Conservation (phyloP, 2,113 vertebrate genomes). For the Coracopsis vasa region DNA sequence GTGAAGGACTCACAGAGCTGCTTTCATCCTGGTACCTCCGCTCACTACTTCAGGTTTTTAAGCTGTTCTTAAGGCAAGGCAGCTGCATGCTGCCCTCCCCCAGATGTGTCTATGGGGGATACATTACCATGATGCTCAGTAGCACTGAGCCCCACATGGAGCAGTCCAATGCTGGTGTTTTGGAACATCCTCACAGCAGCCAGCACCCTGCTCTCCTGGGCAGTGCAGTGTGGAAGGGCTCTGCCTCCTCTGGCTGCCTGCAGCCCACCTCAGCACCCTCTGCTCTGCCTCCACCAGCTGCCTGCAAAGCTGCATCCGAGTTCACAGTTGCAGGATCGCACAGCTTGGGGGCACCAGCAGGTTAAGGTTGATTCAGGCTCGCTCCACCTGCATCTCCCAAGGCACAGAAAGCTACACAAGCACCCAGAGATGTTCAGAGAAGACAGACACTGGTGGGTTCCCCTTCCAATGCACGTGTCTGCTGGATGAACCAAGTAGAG, state of each 20-base stretch:
- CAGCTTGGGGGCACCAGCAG: conserved; percentile 42
- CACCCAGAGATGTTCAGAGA: background rate
- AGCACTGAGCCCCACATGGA: rapidly evolving
- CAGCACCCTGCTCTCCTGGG: background rate
- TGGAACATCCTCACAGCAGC: background rate
- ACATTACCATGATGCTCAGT: background rate
- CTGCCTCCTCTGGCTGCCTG: background rate
- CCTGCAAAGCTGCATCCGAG: background rate
- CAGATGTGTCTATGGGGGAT: background rate
- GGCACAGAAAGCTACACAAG: background rate
- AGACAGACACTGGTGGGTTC: background rate
- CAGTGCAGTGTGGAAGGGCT: background rate
- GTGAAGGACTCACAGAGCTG: background rate
- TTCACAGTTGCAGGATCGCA: background rate
- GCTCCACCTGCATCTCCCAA: background rate
- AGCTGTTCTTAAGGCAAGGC: background rate
- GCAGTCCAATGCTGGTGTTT: background rate
- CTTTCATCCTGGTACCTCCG: background rate
- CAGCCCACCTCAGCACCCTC: background rate
- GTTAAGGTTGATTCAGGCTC: background rate
- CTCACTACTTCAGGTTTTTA: background rate
- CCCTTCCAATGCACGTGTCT: rapidly evolving
- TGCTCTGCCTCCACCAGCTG: background rate
- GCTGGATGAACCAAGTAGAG: background rate
- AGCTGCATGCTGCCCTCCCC: background rate